Percentiles rank a stretch among this genome's conserved stretches.
phyloP scores from a whole-genome alignment of 2,797 vertebrate species.

The Nannoperca australis region DNA sequence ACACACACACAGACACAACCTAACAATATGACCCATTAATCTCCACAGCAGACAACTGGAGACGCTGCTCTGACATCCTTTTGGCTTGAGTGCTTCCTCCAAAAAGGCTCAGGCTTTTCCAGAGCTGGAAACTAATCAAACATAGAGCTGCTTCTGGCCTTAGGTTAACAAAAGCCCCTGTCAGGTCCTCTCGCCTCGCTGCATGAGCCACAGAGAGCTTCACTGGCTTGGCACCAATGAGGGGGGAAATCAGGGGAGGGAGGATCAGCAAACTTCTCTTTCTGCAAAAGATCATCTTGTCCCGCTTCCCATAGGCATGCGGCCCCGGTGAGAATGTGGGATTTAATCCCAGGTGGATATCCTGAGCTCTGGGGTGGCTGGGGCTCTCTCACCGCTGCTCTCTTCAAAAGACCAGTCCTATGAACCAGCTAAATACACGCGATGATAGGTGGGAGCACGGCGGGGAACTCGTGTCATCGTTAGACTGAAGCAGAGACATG shows the following conservation, averaged over 20 bases:
- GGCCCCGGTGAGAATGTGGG: slow-evolving; percentile 73
- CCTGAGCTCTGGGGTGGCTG: slow-evolving; percentile 67
- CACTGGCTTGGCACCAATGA: slow-evolving; percentile 76
- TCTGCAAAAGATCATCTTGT: slow-evolving; percentile 84
- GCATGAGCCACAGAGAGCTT: slow-evolving; percentile 77
- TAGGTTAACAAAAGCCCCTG: slow-evolving; percentile 84
- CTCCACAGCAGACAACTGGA: slow-evolving; percentile 82
- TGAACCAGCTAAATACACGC: slow-evolving; percentile 62
- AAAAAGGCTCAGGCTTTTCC: slow-evolving; percentile 74
- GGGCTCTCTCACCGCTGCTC: slow-evolving; percentile 71
- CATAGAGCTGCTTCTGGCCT: slow-evolving; percentile 78
- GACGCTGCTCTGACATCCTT: slow-evolving; percentile 81
- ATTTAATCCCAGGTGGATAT: slow-evolving; percentile 81
- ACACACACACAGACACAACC: slow-evolving; percentile 42
- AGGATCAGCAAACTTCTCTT: slow-evolving; percentile 83
- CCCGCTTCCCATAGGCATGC: slow-evolving; percentile 72
- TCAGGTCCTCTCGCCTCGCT: slow-evolving; percentile 77
- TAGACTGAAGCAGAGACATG: slow-evolving; percentile 53
- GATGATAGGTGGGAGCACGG: slow-evolving; percentile 64
- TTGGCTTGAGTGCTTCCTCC: slow-evolving; percentile 79
- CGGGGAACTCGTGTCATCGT: slow-evolving; percentile 49
- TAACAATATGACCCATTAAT: slow-evolving; percentile 82
- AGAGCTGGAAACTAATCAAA: slow-evolving; percentile 85
- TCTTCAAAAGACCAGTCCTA: slow-evolving; percentile 69
- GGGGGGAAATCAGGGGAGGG: slow-evolving; percentile 61